Evolutionary conservation across 2,888 invertebrate species (phyloP).

Genomic region (Gastracanthus pulcherrimus): DNA sequence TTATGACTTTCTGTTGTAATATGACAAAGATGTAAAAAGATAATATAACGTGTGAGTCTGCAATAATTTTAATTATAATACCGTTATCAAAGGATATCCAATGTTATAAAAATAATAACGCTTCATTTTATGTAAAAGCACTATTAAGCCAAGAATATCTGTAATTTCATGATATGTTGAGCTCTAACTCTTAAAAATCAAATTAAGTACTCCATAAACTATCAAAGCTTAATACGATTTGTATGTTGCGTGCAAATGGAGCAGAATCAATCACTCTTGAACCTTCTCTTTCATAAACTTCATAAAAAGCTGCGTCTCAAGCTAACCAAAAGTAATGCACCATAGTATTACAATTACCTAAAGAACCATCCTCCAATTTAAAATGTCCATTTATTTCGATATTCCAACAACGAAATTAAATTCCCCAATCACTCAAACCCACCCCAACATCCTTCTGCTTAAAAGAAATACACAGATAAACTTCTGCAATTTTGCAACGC

Average conservation of each 20-base stretch:
- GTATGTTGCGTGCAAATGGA: background rate
- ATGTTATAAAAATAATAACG: background rate
- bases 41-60: no score
- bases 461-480: background rate
- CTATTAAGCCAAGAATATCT: background rate
- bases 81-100: no score
- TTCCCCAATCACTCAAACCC: background rate
- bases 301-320: no score
- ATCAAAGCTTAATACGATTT: background rate
- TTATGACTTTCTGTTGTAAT: no score
- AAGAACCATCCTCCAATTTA: no score
- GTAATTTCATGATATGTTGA: no score
- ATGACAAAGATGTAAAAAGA: no score
- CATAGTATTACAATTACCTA: no score
- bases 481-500: slow-evolving; percentile 25
- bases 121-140: background rate
- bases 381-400: background rate
- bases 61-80: no score
- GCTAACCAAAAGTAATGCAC: no score
- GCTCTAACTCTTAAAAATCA: background rate
- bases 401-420: background rate
- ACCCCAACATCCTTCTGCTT: background rate
- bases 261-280: background rate
- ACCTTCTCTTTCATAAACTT: no score
- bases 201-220: background rate